phyloP scores from a whole-genome alignment of 2,888 invertebrate species.

The Nemoura dubitans region DNA sequence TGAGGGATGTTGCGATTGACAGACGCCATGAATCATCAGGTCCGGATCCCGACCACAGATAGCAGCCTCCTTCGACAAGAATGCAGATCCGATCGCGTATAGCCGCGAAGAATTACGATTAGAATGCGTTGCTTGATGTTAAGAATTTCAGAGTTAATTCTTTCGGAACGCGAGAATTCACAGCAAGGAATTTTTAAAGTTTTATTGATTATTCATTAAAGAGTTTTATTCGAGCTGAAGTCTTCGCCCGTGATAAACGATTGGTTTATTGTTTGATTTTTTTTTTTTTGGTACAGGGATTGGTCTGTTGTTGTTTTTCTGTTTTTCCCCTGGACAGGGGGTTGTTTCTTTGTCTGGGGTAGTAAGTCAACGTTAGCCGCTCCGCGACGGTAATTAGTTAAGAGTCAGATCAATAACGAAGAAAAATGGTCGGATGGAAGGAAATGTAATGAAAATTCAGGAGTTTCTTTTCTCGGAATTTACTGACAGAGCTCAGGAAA shows the following conservation, averaged over 20 bases:
- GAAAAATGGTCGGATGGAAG: constrained; percentile 15
- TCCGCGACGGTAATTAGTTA: constrained; percentile 17
- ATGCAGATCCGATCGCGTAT: background rate
- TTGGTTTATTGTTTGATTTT: background rate
- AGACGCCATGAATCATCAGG: background rate
- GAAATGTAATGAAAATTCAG: constrained; percentile 7
- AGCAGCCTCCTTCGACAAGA: background rate
- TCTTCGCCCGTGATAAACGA: background rate
- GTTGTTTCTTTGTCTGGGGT: background rate
- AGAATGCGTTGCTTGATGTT: background rate
- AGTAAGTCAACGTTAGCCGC: background rate
- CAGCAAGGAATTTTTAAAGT: background rate
- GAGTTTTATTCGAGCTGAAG: background rate
- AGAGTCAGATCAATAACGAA: constrained; percentile 25
- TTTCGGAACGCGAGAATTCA: background rate
- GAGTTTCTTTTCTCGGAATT: background rate
- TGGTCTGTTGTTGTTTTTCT: background rate
- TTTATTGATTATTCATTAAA: constrained; percentile 4
- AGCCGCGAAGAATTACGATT: background rate
- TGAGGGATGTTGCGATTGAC: background rate
- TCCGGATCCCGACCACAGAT: background rate
- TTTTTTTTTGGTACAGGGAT: background rate
- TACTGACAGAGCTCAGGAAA: background rate
- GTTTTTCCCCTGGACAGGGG: background rate
- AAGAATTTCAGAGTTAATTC: background rate